Evolutionary conservation across 1,140 invertebrate species (phyloP).

Genomic region (Archegozetes longisetosus): DNA sequence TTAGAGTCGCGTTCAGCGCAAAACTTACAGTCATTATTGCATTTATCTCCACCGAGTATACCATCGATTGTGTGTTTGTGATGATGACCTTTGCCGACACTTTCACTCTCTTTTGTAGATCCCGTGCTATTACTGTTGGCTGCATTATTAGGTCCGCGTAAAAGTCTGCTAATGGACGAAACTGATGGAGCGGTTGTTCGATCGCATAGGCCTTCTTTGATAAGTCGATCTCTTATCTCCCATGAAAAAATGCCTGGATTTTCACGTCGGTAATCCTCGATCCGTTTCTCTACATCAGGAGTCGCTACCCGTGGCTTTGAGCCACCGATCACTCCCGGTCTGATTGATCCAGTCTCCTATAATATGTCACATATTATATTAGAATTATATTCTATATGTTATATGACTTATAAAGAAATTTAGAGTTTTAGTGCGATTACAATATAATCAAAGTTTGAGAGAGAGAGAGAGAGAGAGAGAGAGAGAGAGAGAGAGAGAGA

Average conservation of each 20-base stretch:
- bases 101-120: background rate
- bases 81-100: slow-evolving; percentile 7
- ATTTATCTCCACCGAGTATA: slow-evolving; percentile 19
- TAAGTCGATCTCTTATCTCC: slow-evolving; percentile 76
- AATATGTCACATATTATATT: slow-evolving; percentile 3
- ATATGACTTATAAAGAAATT: background rate
- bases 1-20: background rate
- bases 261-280: slow-evolving; percentile 76
- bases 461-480: slow-evolving; percentile 7
- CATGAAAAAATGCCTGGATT: slow-evolving; percentile 89
- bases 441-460: background rate
- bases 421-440: background rate
- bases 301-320: slow-evolving; percentile 70
- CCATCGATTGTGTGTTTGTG: slow-evolving; percentile 24
- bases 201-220: slow-evolving; percentile 61
- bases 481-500: background rate
- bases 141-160: slow-evolving; percentile 27
- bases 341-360: slow-evolving; percentile 67
- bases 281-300: slow-evolving; percentile 70
- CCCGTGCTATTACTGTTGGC: background rate
- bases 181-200: slow-evolving; percentile 60
- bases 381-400: background rate
- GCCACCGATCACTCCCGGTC: slow-evolving; percentile 74
- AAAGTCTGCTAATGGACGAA: slow-evolving; percentile 67
- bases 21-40: background rate